phyloP scores from a whole-genome alignment of 2,888 invertebrate genomes.

The Apamea anceps region DNA sequence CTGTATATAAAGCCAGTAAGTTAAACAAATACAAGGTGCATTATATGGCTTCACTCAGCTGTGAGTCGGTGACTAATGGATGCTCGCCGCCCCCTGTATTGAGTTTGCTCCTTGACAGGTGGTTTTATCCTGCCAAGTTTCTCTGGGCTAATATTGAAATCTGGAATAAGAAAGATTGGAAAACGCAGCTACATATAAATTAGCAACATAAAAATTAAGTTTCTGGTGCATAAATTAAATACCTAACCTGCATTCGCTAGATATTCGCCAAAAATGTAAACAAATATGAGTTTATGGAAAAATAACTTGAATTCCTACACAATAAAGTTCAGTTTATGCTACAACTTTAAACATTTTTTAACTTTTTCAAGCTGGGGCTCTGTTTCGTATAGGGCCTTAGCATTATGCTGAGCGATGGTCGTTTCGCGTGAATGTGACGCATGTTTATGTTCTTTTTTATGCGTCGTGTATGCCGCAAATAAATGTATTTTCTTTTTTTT shows the following conservation, averaged over 20 bases:
- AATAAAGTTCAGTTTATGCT: no score
- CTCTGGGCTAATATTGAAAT: constrained; percentile 8
- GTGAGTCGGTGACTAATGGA: constrained; percentile 57
- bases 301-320: no score
- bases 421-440: no score
- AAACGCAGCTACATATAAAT: neutral
- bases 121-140: constrained; percentile 41
- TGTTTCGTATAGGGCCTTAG: no score
- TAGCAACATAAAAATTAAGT: neutral
- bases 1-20: constrained; percentile 21
- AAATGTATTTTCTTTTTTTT: no score
- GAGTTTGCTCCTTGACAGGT: constrained; percentile 51
- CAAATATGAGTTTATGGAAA: no score
- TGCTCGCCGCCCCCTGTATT: constrained; percentile 42
- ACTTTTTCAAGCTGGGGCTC: no score
- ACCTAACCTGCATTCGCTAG: neutral
- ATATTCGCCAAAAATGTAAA: no score
- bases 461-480: no score
- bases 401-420: no score
- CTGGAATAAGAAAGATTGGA: neutral
- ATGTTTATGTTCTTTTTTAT: no score
- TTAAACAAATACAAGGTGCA: constrained; percentile 49
- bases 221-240: neutral
- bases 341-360: no score
- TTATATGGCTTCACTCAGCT: constrained; percentile 43